Percentiles rank a stretch among this genome's conserved stretches.
Conservation (phyloP, 2,113 vertebrate species). For the Xiphias gladius region DNA sequence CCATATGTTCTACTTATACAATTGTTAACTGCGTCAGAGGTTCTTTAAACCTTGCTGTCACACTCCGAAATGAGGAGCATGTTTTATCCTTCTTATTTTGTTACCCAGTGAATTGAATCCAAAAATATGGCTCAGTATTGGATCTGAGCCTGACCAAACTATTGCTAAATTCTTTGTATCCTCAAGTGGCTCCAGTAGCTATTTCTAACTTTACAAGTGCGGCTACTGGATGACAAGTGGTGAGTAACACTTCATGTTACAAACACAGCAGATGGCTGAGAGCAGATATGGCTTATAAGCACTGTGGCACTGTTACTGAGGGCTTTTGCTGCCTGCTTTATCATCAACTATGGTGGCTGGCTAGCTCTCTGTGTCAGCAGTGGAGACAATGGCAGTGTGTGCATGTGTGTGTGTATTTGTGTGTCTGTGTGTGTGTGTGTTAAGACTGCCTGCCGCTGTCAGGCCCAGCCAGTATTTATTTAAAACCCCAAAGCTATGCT, state of each 20-base stretch:
- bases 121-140: conserved; percentile 10
- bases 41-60: neutral
- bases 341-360: conserved; percentile 59
- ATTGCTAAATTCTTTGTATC: conserved; percentile 41
- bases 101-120: conserved; percentile 30
- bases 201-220: conserved; percentile 63
- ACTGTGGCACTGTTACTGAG: conserved; percentile 31
- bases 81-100: conserved; percentile 19
- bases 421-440: conserved; percentile 32
- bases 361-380: conserved; percentile 66
- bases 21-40: neutral
- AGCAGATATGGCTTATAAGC: conserved; percentile 60
- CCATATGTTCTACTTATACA: neutral
- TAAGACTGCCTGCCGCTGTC: conserved; percentile 42
- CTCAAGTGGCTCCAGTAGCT: conserved; percentile 47
- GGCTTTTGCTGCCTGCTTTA: conserved; percentile 60
- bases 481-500: conserved; percentile 66
- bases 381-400: conserved; percentile 52
- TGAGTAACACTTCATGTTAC: conserved; percentile 61
- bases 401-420: conserved; percentile 31
- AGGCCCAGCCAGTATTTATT: conserved; percentile 70
- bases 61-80: neutral
- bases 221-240: conserved; percentile 54
- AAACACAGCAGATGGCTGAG: conserved; percentile 64
- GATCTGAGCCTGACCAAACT: conserved; percentile 25